These are phyloP conservation scores for Cryptoblepharus egeriae DNA, from an alignment of 2,797 vertebrate species.

Conservation along the genomic window DNA sequence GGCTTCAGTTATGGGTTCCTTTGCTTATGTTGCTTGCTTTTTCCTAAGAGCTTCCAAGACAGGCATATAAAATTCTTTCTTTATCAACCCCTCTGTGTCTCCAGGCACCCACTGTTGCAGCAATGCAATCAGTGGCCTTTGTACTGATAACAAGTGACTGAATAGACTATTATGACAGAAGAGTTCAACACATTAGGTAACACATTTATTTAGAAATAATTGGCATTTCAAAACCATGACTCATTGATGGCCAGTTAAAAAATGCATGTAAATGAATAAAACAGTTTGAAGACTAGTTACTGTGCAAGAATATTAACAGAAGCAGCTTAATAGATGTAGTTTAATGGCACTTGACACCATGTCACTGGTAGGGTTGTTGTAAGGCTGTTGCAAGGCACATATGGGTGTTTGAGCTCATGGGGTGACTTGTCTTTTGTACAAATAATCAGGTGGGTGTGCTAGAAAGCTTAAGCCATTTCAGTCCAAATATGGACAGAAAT, in stretches of 20 bases:
- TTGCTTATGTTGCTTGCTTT: background rate
- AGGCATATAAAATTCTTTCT: background rate
- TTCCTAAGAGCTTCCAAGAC: slow-evolving; percentile 9
- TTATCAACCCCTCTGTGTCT: background rate
- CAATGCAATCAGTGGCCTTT: background rate
- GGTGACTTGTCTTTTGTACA: no score
- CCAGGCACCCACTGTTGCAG: background rate
- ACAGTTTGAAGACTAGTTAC: background rate
- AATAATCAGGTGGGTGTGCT: no score
- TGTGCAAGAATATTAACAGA: background rate
- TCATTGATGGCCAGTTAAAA: background rate
- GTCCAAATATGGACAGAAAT: no score
- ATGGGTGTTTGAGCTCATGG: background rate
- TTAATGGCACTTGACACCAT: no score
- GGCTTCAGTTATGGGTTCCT: background rate
- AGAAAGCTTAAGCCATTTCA: no score
- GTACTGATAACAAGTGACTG: background rate
- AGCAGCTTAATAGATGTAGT: background rate
- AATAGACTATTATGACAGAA: background rate
- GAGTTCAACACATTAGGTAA: background rate
- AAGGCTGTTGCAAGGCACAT: no score
- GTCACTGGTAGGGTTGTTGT: no score
- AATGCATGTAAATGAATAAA: background rate
- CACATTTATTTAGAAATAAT: background rate
- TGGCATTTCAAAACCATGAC: slow-evolving; percentile 10